Base-by-base conservation (phyloP, 1,140 invertebrate genomes). In the Drosophila chauvacae region DNA sequence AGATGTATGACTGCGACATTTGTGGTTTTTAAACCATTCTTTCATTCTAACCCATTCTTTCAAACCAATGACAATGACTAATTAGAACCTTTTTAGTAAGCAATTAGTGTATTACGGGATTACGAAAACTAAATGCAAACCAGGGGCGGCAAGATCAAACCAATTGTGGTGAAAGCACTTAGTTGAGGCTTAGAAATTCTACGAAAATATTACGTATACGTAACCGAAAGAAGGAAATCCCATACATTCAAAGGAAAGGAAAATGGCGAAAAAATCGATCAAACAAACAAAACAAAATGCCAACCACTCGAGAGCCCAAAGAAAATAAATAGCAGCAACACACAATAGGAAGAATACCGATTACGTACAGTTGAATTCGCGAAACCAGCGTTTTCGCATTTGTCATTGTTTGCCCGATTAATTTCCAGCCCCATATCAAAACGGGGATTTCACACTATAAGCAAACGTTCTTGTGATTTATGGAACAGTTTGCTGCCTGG, bases 211-310 rank as follows among this genome's bases (percentile, higher is more conserved):
- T 80, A 87, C 77, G 83, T 84, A 80, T 88, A 77, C 84, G 80
- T 28, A 64, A 60, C 18, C 16, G 23, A 42, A 50, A 55, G 33
- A 60, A 57, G 76, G 30, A 60, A 56, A 56, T 33, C n/a, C 14
- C 51, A 53, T 51, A 51, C 50, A 59, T 44, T 44, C 35, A 76
- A 72, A 50, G 14, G 4, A 30, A 55, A 37, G 39, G 16, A 51
- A 48, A 65, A 45, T 53, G 47, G 42, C 45, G 50, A 71, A 87
- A 88, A 87, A 88, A 87, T 87, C 83, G 83, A 87, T 87, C 83
- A 80, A 87, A 87, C 82, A 75, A 71, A 70, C 83, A 39, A 66
- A 14, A 35, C 70, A 80, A 37, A 50, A 28, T 45, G 28, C 48
- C 14, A 57, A 51, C 1, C 65, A 68, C 44, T 61, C 39, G 56